A percentile compares a stretch with the other conserved stretches of the same genome.
Evolutionary conservation across 2,113 vertebrate species (phyloP).

Genomic region (Mohoua ochrocephala): DNA sequence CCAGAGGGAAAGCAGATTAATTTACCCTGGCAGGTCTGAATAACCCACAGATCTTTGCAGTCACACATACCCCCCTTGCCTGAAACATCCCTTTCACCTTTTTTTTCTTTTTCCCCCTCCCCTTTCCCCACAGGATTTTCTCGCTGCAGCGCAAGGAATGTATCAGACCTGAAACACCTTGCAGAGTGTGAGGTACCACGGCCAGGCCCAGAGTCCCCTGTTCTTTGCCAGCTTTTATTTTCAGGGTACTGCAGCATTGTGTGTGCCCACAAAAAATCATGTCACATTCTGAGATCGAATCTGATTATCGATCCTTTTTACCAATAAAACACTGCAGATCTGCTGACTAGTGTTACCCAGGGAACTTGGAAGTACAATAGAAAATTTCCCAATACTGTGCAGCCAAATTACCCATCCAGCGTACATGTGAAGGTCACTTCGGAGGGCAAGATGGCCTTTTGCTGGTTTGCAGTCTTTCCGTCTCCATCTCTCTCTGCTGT

Average conservation of each 20-base stretch:
- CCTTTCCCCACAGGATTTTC: neutral
- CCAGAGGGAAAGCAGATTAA: neutral
- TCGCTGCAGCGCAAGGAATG: neutral
- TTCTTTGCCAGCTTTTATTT: neutral
- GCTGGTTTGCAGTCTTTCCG: neutral
- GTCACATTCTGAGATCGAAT: neutral
- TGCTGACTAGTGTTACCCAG: neutral
- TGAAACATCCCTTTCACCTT: neutral
- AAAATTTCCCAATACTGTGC: neutral
- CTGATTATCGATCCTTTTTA: neutral
- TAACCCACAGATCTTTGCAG: neutral
- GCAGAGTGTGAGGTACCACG: neutral
- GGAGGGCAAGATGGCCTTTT: neutral
- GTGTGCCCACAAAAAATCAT: neutral
- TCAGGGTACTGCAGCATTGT: neutral
- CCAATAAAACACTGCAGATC: neutral
- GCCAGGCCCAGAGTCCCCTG: neutral
- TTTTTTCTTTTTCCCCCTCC: rapidly evolving
- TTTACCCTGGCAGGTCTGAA: neutral
- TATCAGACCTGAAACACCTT: neutral
- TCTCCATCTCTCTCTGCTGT: neutral
- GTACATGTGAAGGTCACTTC: neutral
- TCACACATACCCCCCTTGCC: neutral
- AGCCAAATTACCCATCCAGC: neutral
- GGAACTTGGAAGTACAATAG: neutral